Conservation (phyloP, 2,797 vertebrate species). For the Phalanger gymnotis region DNA sequence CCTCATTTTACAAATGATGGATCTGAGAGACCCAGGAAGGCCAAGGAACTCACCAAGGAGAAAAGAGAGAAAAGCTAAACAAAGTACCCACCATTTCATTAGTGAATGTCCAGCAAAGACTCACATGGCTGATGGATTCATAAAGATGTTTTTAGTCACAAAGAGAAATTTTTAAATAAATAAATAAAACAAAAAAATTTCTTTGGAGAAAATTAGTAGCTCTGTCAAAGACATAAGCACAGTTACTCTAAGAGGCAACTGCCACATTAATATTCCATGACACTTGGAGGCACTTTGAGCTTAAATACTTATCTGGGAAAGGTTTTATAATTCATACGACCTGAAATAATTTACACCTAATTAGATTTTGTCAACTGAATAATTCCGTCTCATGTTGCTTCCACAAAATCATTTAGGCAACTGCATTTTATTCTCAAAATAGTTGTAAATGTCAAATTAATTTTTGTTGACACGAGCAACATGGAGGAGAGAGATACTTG, state of each 20-base stretch:
- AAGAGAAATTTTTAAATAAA: not conserved
- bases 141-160: not conserved
- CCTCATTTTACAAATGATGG: not conserved
- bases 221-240: conserved; percentile 38
- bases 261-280: conserved; percentile 78
- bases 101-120: not conserved
- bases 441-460: conserved; percentile 88
- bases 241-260: conserved; percentile 57
- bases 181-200: not conserved
- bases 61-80: not conserved
- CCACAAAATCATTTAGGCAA: conserved; percentile 85
- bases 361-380: conserved; percentile 88
- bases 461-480: conserved; percentile 85
- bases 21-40: not conserved
- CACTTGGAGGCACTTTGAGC: conserved; percentile 81
- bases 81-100: not conserved
- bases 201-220: conserved; percentile 10
- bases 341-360: conserved; percentile 88
- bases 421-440: conserved; percentile 86
- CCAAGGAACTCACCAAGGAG: not conserved
- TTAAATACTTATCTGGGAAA: conserved; percentile 82
- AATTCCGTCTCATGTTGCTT: conserved; percentile 84
- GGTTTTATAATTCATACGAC: conserved; percentile 86
- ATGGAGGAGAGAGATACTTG: conserved; percentile 81
- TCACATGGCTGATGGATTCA: not conserved